Evolutionary conservation across 2,888 invertebrate species (phyloP), one percentile per base, ranked within the genome.

Genomic region (Cheilosia impressa): DNA sequence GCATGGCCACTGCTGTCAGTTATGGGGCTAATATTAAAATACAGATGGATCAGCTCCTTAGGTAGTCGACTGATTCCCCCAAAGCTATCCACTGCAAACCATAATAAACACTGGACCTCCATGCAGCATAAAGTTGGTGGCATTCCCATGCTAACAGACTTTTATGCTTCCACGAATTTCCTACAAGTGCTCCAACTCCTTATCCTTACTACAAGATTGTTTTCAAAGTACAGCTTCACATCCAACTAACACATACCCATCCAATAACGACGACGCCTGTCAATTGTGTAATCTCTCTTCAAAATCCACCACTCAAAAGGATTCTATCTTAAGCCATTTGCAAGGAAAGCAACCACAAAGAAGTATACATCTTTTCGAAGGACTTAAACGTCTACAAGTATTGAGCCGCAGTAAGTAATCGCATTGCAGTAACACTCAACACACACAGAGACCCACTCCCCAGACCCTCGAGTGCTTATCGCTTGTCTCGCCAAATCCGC

Each of bases 371-470:
- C 13, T 38, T 13, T 4, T 4, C 4, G 13, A 38, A 17, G 17
- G 19, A 41, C n/a, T 3, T 27, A 13, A 34, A 55, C 55, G 57
- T 65, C 38, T 17, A 3, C 10, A 19, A 7, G 58, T 63, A 84
- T 84, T 58, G 84, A 76, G 65, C 75, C 69, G 75, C 75, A 84
- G 76, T 80, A 79, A 84, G 80, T 80, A 80, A 84, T 84, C 84
- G 84, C 80, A 84, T 84, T 84, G 84, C 84, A 84, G 84, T 80
- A 84, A 80, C 55, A 75, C 84, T 84, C 84, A 71, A 80, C 84
- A 84, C 80, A 84, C 80, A 52, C 55, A 27, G 60, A n/a, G 24
- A 2, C 53, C 43, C 31, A 27, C 10, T 5, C 17, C 53, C 43
- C 22, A 27, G 15, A 9, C 17, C n/a, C 24, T 22, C 19, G 41